Percentiles rank a stretch among this genome's conserved stretches.
phyloP scores from a whole-genome alignment of 1,140 invertebrate species.

The Mya arenaria region DNA sequence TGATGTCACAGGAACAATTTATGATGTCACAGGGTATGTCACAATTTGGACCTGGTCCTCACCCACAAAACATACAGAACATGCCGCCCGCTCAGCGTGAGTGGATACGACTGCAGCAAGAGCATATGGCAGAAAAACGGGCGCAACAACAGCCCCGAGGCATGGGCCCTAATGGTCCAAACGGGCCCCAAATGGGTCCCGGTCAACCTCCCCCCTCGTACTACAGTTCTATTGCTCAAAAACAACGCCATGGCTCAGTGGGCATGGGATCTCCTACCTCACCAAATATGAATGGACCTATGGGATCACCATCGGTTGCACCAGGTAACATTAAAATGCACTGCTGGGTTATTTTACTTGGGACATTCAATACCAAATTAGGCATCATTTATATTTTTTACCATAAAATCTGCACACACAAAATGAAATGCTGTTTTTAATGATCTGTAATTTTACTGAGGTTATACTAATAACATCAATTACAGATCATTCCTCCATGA shows the following conservation, averaged over 20 bases:
- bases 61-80: slow-evolving; percentile 72
- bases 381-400: too few species aligned
- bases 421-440: too few species aligned
- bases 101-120: slow-evolving; percentile 92
- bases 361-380: too few species aligned
- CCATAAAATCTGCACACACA: too few species aligned
- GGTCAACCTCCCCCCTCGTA: slow-evolving; percentile 75
- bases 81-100: slow-evolving; percentile 79
- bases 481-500: too few species aligned
- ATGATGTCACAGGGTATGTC: slow-evolving; percentile 75
- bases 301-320: slow-evolving; percentile 66
- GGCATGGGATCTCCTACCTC: slow-evolving; percentile 73
- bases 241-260: slow-evolving; percentile 64
- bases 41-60: slow-evolving; percentile 58
- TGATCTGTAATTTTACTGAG: too few species aligned
- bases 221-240: slow-evolving; percentile 76
- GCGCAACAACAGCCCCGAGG: slow-evolving; percentile 75
- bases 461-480: too few species aligned
- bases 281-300: slow-evolving; percentile 72
- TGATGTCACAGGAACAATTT: slow-evolving; percentile 71
- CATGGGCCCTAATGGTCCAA: slow-evolving; percentile 55
- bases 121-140: slow-evolving; percentile 78
- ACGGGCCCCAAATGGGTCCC: slow-evolving; percentile 43
- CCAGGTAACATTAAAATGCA: too few species aligned
- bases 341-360: too few species aligned